A percentile compares a stretch with the other conserved stretches of the same genome.
These are phyloP conservation scores for Aspidiotus rigidus DNA, from an alignment of 2,888 invertebrate genomes.

Conservation along the genomic window DNA sequence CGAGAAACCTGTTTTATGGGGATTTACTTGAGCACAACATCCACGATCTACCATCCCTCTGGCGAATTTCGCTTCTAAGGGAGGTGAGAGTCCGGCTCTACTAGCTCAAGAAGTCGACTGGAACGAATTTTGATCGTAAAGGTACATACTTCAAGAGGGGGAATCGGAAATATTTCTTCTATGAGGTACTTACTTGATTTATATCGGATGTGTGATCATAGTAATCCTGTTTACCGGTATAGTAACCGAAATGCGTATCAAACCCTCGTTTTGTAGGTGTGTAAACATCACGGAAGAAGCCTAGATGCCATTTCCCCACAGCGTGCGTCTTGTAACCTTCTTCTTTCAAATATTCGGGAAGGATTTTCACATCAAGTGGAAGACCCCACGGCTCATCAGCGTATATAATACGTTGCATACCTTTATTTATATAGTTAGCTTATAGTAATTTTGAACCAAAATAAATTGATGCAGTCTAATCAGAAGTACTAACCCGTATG, in stretches of 20 bases:
- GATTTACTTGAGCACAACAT: too few relatives aligned
- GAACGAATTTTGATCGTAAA: too few relatives aligned
- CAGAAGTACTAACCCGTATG: slow-evolving; percentile 43
- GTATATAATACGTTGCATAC: slow-evolving; percentile 49
- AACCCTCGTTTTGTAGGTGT: slow-evolving; percentile 67
- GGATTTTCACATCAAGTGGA: slow-evolving; percentile 45
- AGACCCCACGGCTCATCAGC: slow-evolving; percentile 48
- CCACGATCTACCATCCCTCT: too few relatives aligned
- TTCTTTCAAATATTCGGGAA: slow-evolving; percentile 46
- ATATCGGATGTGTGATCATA: slow-evolving; percentile 58
- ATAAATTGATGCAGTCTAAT: not conserved
- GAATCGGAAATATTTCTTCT: too few relatives aligned
- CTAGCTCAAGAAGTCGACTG: too few relatives aligned
- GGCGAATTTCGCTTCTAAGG: too few relatives aligned
- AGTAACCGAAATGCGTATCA: slow-evolving; percentile 73
- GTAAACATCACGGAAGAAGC: slow-evolving; percentile 48
- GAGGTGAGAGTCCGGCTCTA: too few relatives aligned
- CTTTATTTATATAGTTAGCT: slow-evolving; percentile 40
- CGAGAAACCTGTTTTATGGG: too few relatives aligned
- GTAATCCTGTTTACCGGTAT: slow-evolving; percentile 75
- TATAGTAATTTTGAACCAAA: not conserved
- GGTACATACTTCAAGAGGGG: too few relatives aligned
- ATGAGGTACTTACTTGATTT: too few relatives aligned
- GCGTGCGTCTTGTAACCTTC: slow-evolving; percentile 48
- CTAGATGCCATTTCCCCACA: slow-evolving; percentile 51